Conservation (phyloP, 2,113 vertebrate genomes). For the Microtus montanus region DNA sequence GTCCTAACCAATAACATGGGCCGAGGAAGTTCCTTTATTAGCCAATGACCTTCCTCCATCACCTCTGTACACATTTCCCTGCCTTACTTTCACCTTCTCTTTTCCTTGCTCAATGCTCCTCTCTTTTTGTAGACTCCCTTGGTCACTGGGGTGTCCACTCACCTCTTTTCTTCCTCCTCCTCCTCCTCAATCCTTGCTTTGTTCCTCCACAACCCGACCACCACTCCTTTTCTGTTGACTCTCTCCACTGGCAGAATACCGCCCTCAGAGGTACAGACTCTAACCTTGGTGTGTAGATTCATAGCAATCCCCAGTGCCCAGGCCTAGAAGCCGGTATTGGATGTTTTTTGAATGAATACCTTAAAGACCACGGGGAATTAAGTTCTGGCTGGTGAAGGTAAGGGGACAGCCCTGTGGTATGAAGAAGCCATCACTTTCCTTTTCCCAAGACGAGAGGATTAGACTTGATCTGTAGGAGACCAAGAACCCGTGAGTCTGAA, state of each 20-base stretch:
- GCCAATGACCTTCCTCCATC: too few species aligned
- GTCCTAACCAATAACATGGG: too few species aligned
- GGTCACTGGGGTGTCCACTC: background rate
- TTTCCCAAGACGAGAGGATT: background rate
- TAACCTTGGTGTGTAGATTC: background rate
- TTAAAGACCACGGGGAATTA: background rate
- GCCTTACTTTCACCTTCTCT: background rate
- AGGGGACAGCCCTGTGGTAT: background rate
- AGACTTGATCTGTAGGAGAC: background rate
- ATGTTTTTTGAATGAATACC: background rate
- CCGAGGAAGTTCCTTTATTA: too few species aligned
- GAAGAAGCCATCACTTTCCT: background rate
- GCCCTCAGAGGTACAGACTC: background rate
- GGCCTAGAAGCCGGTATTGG: background rate
- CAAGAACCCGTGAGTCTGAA: accelerated
- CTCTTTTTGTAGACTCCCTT: accelerated
- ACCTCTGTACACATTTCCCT: too few species aligned
- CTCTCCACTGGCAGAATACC: background rate
- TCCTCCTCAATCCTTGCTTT: background rate
- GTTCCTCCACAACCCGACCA: too few species aligned
- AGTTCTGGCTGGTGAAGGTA: background rate
- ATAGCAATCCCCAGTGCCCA: background rate
- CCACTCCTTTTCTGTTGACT: background rate
- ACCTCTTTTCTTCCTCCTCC: background rate
- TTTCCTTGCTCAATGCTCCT: background rate